A percentile compares a stretch with the other conserved stretches of the same genome.
phyloP scores from a whole-genome alignment of 2,888 invertebrate genomes.

The Druceiella hillmani region DNA sequence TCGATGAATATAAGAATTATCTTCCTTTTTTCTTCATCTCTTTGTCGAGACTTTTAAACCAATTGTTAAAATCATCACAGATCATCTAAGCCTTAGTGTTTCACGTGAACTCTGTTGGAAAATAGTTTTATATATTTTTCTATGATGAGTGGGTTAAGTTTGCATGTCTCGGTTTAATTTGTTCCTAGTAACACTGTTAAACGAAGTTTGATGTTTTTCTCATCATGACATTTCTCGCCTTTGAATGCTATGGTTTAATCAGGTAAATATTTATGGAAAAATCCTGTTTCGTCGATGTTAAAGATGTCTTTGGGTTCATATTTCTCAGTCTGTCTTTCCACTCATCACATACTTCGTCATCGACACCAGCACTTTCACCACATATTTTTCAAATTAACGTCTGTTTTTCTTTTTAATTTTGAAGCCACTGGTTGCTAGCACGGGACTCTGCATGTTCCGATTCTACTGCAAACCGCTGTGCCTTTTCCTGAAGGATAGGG shows the following conservation, averaged over 20 bases:
- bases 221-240: slow-evolving; percentile 22
- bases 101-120: slow-evolving; percentile 13
- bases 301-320: slow-evolving; percentile 14
- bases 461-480: too few species aligned
- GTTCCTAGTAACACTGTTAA: slow-evolving; percentile 21
- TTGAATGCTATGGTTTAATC: slow-evolving; percentile 22
- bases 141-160: slow-evolving; percentile 22
- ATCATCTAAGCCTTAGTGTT: slow-evolving; percentile 20
- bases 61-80: slow-evolving; percentile 20
- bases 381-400: slow-evolving; percentile 23
- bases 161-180: slow-evolving; percentile 21
- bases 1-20: slow-evolving; percentile 24
- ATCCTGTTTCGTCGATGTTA: slow-evolving; percentile 14
- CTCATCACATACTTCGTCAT: slow-evolving; percentile 14
- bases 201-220: slow-evolving; percentile 20
- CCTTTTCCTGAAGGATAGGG: slow-evolving; percentile 15
- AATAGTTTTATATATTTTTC: slow-evolving; percentile 19
- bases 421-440: slow-evolving; percentile 22
- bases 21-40: slow-evolving; percentile 20
- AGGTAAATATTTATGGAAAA: slow-evolving; percentile 21
- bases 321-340: slow-evolving; percentile 14
- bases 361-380: slow-evolving; percentile 23
- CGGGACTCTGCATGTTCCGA: slow-evolving; percentile 12
- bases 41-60: slow-evolving; percentile 23
- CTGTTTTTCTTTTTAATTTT: slow-evolving; percentile 22